Evolutionary conservation across 2,888 invertebrate species (phyloP).

Genomic region (Cecidostiba fungosa): DNA sequence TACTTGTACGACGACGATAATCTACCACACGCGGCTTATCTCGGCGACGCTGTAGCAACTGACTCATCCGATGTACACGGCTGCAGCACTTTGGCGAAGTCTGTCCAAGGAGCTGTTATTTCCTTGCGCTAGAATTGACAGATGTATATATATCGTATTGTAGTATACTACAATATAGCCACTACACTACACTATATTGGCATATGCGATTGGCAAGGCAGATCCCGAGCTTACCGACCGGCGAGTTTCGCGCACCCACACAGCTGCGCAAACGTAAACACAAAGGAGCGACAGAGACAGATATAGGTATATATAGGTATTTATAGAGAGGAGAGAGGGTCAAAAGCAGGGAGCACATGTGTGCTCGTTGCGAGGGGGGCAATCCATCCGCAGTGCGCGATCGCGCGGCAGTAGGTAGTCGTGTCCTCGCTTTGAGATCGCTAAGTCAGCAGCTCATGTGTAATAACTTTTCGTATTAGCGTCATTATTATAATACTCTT

Average conservation of each 20-base stretch:
- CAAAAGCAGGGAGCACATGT: neutral
- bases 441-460: neutral
- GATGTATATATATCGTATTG: neutral
- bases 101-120: neutral
- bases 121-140: neutral
- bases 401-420: neutral
- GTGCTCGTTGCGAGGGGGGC: neutral
- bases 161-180: no score
- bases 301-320: no score
- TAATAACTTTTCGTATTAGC: neutral
- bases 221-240: neutral
- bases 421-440: neutral
- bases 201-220: neutral
- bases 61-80: neutral
- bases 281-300: neutral
- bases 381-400: neutral
- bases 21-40: neutral
- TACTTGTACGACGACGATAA: neutral
- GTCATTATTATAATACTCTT: neutral
- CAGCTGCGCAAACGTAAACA: slow-evolving; percentile 9
- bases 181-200: neutral
- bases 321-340: no score
- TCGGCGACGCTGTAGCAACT: neutral
- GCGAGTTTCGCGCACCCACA: neutral
- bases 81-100: neutral